Evolutionary conservation across 2,888 invertebrate species (phyloP), one percentile per base, ranked within the genome.

Genomic region (Leucania comma): DNA sequence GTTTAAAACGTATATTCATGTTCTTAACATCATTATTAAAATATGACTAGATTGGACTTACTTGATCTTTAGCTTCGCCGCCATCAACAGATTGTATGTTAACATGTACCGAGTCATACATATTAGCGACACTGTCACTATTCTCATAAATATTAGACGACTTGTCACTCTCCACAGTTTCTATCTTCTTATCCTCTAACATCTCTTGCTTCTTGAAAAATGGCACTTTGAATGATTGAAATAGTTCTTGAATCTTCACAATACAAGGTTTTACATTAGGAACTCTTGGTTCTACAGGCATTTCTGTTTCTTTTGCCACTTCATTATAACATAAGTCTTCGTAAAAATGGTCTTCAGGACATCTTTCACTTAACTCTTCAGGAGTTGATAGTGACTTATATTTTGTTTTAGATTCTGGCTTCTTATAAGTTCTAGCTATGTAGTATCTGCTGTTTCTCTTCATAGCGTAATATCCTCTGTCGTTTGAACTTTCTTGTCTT

Each of bases 281-380:
- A 8, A 81, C 83, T 80, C 65, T 72, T 4, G 56, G 53, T 46
- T 82, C 78, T 3, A 66, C 57, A 22, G 82, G 69, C 67, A 81
- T 78, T 78, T 85, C 75, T 72, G 80, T 83, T 32, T 64, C 72
- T 32, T 89, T 89, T 17, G 87, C 64, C 1, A 92, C 83, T 35
- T 95, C 94, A 78, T 92, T 93, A 50, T 95, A 95, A 80, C 92
- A 93, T 1, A 95, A 82, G 68, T 95, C 96, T 90, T 96, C 96
- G 61, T 95, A 96, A 50, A 95, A 92, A 84, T 96, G 96, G 56
- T 96, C 96, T 63, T 95, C 95, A 3, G 90, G 76, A 42, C 87
- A 83, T 72, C 90, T 91, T n/a, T 91, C 90, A 48, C 79, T 86
- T 0, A 90, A 53, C 72, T 93, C 93, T 71, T 94, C 93, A 22